phyloP scores from a whole-genome alignment of 2,113 vertebrate species.

The Cichladusa arquata region DNA sequence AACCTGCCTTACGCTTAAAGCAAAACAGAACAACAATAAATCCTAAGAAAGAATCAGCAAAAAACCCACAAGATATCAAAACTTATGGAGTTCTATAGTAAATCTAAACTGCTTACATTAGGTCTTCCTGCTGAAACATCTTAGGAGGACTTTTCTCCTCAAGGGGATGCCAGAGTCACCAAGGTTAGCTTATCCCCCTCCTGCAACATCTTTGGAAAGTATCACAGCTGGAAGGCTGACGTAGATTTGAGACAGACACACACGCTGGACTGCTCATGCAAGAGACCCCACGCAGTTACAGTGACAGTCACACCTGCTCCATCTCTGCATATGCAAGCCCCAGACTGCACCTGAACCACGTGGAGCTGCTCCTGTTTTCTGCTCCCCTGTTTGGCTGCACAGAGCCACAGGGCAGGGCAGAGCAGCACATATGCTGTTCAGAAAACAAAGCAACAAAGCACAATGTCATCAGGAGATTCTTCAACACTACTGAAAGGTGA shows the following conservation, averaged over 20 bases:
- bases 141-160: background rate
- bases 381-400: background rate
- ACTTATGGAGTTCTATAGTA: background rate
- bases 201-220: background rate
- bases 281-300: background rate
- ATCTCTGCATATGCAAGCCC: background rate
- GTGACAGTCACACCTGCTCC: background rate
- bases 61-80: background rate
- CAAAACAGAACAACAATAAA: constrained; percentile 5
- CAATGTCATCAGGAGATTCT: background rate
- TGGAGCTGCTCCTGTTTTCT: background rate
- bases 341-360: background rate
- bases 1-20: constrained; percentile 1
- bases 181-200: background rate
- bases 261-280: background rate
- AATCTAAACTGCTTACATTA: background rate
- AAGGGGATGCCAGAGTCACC: background rate
- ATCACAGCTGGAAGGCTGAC: background rate
- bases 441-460: background rate
- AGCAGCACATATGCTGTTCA: background rate
- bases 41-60: background rate
- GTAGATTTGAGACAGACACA: background rate
- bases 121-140: background rate
- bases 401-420: background rate
- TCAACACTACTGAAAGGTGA: background rate